A percentile compares a stretch with the other conserved stretches of the same genome.
phyloP scores from a whole-genome alignment of 2,888 invertebrate genomes.

The Magallana nippona region DNA sequence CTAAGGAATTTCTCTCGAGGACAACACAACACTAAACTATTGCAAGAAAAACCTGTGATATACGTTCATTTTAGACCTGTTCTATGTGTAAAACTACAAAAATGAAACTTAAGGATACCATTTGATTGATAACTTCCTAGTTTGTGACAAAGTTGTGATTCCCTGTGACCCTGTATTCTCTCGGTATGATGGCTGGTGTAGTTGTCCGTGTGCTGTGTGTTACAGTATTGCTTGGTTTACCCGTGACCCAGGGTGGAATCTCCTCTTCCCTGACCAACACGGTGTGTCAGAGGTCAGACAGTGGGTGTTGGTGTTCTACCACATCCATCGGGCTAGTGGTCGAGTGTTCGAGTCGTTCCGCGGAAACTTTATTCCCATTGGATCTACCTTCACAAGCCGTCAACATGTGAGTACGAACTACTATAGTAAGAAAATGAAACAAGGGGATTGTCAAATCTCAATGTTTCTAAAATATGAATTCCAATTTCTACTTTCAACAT shows the following conservation, averaged over 20 bases:
- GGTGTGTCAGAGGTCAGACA: not conserved
- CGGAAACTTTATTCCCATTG: not conserved
- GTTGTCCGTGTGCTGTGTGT: not conserved
- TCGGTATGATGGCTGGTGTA: not conserved
- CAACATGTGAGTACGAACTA: not conserved
- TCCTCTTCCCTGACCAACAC: not conserved
- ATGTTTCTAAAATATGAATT: not conserved
- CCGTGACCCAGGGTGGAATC: not conserved
- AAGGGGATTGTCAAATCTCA: not conserved
- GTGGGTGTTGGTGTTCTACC: not conserved
- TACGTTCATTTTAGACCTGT: no score
- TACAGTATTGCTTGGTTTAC: not conserved
- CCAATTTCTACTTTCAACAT: not conserved
- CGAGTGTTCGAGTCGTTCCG: not conserved
- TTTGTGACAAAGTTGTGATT: not conserved
- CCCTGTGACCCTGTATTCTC: not conserved
- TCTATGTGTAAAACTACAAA: no score
- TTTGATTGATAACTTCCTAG: no score
- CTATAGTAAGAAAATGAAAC: not conserved
- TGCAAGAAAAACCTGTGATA: no score
- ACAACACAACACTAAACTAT: no score
- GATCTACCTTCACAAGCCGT: not conserved
- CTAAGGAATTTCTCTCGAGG: no score
- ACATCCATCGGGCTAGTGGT: not conserved
- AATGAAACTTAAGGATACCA: no score